Evolutionary conservation across 2,113 vertebrate genomes (phyloP).

Genomic region (Gulo gulo): DNA sequence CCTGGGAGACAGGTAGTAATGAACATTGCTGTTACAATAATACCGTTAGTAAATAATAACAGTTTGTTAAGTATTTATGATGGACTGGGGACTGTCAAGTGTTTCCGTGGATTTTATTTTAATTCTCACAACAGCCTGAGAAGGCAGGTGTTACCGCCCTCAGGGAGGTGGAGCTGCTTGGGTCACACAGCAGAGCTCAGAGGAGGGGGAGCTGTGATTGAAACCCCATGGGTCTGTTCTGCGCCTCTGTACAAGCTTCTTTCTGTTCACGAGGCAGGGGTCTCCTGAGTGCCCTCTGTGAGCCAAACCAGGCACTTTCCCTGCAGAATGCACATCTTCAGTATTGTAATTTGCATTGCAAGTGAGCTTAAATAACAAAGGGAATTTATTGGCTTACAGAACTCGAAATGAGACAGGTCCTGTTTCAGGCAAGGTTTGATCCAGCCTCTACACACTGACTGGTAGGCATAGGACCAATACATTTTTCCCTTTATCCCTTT

Average conservation of each 20-base stretch:
- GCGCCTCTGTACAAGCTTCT: background rate
- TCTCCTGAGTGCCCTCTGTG: background rate
- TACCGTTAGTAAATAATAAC: background rate
- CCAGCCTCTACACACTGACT: background rate
- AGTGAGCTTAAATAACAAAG: background rate
- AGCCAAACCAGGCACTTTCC: background rate
- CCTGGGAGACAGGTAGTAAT: background rate
- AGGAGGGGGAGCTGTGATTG: background rate
- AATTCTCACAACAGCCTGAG: background rate
- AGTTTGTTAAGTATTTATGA: background rate
- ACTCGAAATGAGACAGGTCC: rapidly evolving
- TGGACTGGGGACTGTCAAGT: background rate
- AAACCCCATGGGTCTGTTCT: background rate
- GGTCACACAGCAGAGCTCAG: background rate
- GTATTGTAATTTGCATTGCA: background rate
- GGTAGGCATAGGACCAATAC: rapidly evolving
- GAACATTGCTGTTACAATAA: too few relatives aligned
- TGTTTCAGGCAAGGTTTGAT: background rate
- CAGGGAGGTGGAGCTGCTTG: background rate
- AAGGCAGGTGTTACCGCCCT: background rate
- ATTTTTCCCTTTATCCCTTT: background rate
- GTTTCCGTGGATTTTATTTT: background rate
- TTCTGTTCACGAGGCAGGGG: background rate
- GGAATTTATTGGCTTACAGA: background rate
- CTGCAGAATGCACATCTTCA: background rate